Base-by-base conservation (phyloP, 2,888 invertebrate species). In the Sinopyrophorus schimmeli region DNA sequence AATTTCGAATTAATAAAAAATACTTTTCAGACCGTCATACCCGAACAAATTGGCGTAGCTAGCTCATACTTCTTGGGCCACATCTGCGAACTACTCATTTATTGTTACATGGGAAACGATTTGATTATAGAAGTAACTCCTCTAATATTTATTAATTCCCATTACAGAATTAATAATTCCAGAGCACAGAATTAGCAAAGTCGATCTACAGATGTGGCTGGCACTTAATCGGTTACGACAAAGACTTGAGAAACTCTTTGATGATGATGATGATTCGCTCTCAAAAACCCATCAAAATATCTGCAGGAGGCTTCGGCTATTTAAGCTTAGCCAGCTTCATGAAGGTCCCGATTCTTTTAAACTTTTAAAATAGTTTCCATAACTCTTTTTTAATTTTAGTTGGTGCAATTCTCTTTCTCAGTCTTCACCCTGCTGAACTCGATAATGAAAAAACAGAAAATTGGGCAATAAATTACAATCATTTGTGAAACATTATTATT, bases 291-390 rank as follows among this genome's bases (percentile, higher is more conserved):
- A 18, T 39, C 2, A 9, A 15, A 6, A 27, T 39, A 15, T 39
- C 39, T 12, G 27, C 39, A 3, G 39, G 39, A 9, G 39, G 39
- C 2, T 39, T 39, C 11, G 39, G 39, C 1, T 28, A 17, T 18
- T 12, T 39, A 11, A 26, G 18, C 11, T 7, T 39, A 7, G 3
- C 16, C 2, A 28, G 17, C 17, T 39, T 28, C 20, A n/a, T 28
- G 27, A 26, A 27, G 39, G 39, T 39, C n/a, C n/a, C n/a, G n/a
- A n/a, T n/a, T n/a, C n/a, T n/a, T n/a, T n/a, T n/a, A n/a, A n/a
- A n/a, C n/a, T n/a, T n/a, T 7, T n/a, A 24, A n/a, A 24, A 24
- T 20, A 24, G n/a, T n/a, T 24, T 3, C n/a, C 10, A 24, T 10
- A 5, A 5, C 3, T 24, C 10, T 14, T 14, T 3, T 3, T 10